These are phyloP conservation scores for Globia sparganii DNA, from an alignment of 2,888 invertebrate species.

Conservation along the genomic window DNA sequence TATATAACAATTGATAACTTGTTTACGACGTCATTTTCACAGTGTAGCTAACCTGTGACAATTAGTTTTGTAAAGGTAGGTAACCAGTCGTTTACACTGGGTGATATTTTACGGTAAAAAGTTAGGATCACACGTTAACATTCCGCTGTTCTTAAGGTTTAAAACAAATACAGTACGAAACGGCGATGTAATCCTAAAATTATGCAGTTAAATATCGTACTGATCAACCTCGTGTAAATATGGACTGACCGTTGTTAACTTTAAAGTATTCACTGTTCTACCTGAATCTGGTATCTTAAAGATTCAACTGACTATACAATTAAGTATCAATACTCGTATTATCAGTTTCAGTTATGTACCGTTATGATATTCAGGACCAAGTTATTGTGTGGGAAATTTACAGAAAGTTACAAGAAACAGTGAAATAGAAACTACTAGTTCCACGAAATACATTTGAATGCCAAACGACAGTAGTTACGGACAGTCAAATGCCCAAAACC, in stretches of 20 bases:
- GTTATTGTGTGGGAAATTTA: neutral
- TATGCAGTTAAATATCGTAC: no score
- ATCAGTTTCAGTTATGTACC: neutral
- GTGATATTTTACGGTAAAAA: no score
- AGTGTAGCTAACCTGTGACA: neutral
- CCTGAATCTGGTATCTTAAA: neutral
- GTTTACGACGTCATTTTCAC: neutral
- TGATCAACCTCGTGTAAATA: no score
- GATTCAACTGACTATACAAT: neutral
- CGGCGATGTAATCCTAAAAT: no score
- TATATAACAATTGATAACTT: neutral
- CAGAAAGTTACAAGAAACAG: neutral
- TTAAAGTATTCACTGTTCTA: neutral
- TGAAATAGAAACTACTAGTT: neutral
- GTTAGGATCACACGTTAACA: neutral
- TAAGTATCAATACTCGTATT: neutral
- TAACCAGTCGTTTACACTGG: neutral
- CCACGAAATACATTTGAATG: neutral
- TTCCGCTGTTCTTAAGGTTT: neutral
- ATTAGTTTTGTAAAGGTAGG: neutral
- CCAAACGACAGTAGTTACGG: neutral
- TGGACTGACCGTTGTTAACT: no score
- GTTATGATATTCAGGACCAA: neutral
- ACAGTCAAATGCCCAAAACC: constrained; percentile 16
- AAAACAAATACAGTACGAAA: neutral